Evolutionary conservation across 2,113 vertebrate genomes (phyloP).

Genomic region (Microcebus lehilahytsara): DNA sequence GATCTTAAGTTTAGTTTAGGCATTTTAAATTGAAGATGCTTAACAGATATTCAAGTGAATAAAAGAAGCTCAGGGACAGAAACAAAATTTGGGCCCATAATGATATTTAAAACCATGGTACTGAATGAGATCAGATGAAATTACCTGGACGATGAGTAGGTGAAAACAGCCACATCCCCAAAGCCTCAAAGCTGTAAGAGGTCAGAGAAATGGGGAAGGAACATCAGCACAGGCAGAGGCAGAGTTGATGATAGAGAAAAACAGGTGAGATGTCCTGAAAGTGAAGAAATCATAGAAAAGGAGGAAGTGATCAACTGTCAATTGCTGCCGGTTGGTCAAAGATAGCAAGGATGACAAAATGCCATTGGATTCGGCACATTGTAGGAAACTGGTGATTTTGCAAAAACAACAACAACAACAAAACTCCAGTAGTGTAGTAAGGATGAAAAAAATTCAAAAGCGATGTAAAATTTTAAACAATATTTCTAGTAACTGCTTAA

Average conservation of each 20-base stretch:
- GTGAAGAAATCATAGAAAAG: not conserved
- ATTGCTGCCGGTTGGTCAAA: not conserved
- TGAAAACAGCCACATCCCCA: not conserved
- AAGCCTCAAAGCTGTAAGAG: not conserved
- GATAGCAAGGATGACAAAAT: not conserved
- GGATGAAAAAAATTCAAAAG: not conserved
- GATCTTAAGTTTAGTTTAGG: not conserved
- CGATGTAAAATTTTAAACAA: not conserved
- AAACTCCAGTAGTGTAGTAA: not conserved
- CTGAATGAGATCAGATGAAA: not conserved
- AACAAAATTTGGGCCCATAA: not conserved
- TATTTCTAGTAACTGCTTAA: not conserved
- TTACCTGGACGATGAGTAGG: not conserved
- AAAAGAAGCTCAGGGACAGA: not conserved
- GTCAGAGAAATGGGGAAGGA: not conserved
- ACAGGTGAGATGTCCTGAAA: not conserved
- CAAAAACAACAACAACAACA: not conserved
- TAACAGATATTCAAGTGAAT: not conserved
- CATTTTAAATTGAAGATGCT: not conserved
- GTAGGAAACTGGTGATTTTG: not conserved
- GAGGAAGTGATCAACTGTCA: rapidly evolving
- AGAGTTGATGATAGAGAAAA: not conserved
- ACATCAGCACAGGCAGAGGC: no score
- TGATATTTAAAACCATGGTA: not conserved
- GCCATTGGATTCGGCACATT: not conserved